A percentile compares a stretch with the other conserved stretches of the same genome.
Conservation (phyloP, 2,888 invertebrate species). For the Keiferia lycopersicella region DNA sequence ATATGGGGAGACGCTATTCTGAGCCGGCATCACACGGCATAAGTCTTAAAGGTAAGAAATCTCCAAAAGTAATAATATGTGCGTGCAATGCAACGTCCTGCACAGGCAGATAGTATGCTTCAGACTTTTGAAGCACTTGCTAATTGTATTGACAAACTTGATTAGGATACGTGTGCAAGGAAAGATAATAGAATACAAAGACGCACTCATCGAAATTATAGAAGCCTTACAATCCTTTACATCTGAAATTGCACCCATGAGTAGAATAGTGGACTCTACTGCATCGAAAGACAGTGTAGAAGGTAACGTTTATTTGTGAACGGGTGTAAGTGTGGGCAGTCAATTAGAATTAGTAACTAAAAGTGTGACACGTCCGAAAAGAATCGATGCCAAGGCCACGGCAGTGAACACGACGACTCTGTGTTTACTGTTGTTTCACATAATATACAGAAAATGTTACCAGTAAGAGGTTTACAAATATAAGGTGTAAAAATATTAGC, state of each 20-base stretch:
- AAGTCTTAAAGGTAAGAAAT: not conserved
- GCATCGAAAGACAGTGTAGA: not conserved
- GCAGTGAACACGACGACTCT: constrained; percentile 32
- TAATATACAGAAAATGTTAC: not conserved
- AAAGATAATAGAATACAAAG: constrained; percentile 1
- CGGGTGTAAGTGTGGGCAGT: not conserved
- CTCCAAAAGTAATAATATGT: not conserved
- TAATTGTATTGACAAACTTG: not conserved
- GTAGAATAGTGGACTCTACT: not conserved
- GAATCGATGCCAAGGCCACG: constrained; percentile 57
- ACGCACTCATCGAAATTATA: not conserved
- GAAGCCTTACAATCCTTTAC: not conserved
- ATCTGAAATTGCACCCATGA: not conserved
- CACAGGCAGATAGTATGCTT: not conserved
- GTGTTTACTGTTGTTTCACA: constrained; percentile 40
- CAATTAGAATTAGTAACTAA: not conserved
- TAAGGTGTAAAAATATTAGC: too few relatives aligned
- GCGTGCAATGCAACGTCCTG: not conserved
- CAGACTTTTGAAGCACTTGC: not conserved
- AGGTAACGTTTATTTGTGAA: not conserved
- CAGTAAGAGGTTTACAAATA: not conserved
- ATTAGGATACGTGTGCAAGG: not conserved
- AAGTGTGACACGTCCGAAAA: constrained; percentile 38
- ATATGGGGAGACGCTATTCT: too few relatives aligned
- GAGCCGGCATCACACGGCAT: too few relatives aligned